Conservation (phyloP, 1,140 invertebrate genomes). For the Drosophila mauritiana region DNA sequence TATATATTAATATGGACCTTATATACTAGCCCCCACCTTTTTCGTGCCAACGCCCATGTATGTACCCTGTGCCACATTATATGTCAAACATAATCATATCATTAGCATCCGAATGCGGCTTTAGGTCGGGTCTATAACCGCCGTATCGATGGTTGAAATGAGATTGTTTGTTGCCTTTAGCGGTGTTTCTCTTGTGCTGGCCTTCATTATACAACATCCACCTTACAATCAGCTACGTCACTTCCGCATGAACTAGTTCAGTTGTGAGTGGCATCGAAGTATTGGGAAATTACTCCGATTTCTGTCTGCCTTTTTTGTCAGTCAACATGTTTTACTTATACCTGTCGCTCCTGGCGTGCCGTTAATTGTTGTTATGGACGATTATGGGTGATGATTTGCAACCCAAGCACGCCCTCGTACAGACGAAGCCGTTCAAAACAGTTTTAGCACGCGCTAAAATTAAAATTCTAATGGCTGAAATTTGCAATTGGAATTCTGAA, state of each 20-base stretch:
- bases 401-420: conserved; percentile 33
- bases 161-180: conserved; percentile 35
- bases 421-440: conserved; percentile 3
- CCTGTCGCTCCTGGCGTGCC: conserved; percentile 40
- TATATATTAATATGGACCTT: too few species aligned
- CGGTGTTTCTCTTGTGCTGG: conserved; percentile 42
- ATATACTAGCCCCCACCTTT: not conserved
- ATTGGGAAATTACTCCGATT: conserved; percentile 42
- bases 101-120: conserved; percentile 33
- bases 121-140: conserved; percentile 41
- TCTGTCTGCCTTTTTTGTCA: not conserved
- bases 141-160: conserved; percentile 5
- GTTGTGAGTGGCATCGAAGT: conserved; percentile 25
- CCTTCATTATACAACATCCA: conserved; percentile 60
- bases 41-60: not conserved
- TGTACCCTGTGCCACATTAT: not conserved
- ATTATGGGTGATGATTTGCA: conserved; percentile 46
- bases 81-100: conserved; percentile 25
- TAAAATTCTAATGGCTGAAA: conserved; percentile 54
- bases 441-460: conserved; percentile 38
- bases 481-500: conserved; percentile 33
- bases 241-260: conserved; percentile 71
- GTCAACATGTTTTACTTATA: conserved; percentile 23
- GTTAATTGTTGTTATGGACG: conserved; percentile 51
- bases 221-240: conserved; percentile 46